Conservation (phyloP, 2,888 invertebrate genomes). For the Eupeodes luniger region DNA sequence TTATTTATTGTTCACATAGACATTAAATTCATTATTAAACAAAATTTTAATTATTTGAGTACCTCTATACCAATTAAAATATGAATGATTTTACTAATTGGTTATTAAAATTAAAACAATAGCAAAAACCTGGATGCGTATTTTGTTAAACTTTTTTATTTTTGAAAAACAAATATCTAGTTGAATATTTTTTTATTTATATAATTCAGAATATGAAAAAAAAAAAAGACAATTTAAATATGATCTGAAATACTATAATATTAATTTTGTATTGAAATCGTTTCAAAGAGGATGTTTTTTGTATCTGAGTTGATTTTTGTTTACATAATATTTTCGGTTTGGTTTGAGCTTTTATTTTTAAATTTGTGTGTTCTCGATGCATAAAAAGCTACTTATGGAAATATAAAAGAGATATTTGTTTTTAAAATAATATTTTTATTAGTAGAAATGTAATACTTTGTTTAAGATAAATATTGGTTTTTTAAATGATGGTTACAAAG, state of each 20-base stretch:
- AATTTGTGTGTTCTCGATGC: too few relatives aligned
- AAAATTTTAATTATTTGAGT: neutral
- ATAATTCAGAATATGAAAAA: neutral
- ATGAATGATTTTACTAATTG: conserved; percentile 16
- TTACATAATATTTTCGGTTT: neutral
- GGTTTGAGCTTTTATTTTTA: too few relatives aligned
- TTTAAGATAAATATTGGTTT: too few relatives aligned
- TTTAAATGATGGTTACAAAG: too few relatives aligned
- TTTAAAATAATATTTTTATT: too few relatives aligned
- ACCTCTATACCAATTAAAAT: neutral
- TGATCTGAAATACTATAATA: neutral
- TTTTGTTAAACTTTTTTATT: too few relatives aligned
- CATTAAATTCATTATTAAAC: neutral
- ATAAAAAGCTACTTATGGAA: too few relatives aligned
- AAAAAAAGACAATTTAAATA: neutral
- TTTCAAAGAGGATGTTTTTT: neutral
- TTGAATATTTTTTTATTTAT: neutral
- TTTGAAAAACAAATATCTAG: conserved; percentile 13
- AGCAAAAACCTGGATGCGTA: neutral
- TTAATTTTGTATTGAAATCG: neutral
- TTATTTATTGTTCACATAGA: neutral
- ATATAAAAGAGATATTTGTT: too few relatives aligned
- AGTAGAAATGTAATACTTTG: too few relatives aligned
- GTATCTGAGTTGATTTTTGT: neutral
- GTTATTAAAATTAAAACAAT: conserved; percentile 11